phyloP scores from a whole-genome alignment of 1,140 invertebrate species.

The Anoplolepis gracilipes region DNA sequence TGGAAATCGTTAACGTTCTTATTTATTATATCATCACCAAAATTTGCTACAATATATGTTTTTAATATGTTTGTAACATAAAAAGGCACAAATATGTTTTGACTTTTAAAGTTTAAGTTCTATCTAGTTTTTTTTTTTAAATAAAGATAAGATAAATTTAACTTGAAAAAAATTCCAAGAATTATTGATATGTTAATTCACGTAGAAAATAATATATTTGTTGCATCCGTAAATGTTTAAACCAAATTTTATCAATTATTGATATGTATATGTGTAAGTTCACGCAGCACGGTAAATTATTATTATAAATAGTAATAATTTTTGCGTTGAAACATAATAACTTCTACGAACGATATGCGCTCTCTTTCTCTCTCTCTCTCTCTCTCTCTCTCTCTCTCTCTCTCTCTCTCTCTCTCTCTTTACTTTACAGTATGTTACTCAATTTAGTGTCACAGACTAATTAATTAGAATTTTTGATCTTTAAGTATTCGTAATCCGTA shows the following conservation, averaged over 20 bases:
- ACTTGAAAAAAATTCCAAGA: not conserved
- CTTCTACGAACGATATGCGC: not conserved
- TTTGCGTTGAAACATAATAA: not conserved
- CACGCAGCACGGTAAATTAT: not conserved
- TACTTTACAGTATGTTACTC: not conserved
- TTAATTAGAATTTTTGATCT: conserved; percentile 20
- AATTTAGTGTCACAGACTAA: not conserved
- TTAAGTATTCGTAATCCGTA: not conserved
- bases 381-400: too few relatives aligned
- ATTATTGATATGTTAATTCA: not conserved
- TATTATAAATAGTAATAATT: not conserved
- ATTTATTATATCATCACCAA: too few relatives aligned
- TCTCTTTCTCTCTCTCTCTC: too few relatives aligned
- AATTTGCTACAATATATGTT: too few relatives aligned
- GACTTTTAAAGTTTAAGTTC: not conserved
- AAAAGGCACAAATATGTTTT: not conserved
- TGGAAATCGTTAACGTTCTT: too few relatives aligned
- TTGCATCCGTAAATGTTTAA: not conserved
- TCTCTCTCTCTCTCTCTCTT: too few relatives aligned
- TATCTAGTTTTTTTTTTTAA: not conserved
- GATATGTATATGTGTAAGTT: not conserved
- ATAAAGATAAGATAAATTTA: not conserved
- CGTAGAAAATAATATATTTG: not conserved
- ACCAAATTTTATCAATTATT: not conserved
- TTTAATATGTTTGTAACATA: too few relatives aligned